phyloP scores from a whole-genome alignment of 2,888 invertebrate species.

The Cheilosia scutellata region DNA sequence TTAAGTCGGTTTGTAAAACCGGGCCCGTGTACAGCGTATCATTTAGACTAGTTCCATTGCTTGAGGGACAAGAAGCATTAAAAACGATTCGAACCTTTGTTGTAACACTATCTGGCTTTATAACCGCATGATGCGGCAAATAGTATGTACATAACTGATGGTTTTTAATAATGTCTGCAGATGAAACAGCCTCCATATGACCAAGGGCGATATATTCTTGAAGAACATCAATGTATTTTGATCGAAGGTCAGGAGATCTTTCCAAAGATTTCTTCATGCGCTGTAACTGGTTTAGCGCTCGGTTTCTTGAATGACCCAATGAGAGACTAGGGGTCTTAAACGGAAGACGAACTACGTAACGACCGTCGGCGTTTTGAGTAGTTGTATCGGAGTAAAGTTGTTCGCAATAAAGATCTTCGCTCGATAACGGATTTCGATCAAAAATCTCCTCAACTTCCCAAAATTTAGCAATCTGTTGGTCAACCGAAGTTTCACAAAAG shows the following conservation, averaged over 20 bases:
- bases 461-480: not conserved
- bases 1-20: conserved; percentile 76
- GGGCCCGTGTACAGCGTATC: conserved; percentile 75
- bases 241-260: not conserved
- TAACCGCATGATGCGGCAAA: conserved; percentile 15
- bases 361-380: conserved; percentile 1
- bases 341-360: conserved; percentile 16
- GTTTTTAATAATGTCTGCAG: not conserved
- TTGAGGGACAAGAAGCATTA: conserved; percentile 73
- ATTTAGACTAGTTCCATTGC: conserved; percentile 66
- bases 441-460: not conserved
- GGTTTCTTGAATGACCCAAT: conserved; percentile 13
- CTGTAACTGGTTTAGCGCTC: conserved; percentile 1
- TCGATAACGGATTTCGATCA: not conserved
- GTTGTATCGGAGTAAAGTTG: not conserved
- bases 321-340: not conserved
- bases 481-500: not conserved
- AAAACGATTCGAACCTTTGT: conserved; percentile 77
- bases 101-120: conserved; percentile 32
- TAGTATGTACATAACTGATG: conserved; percentile 8
- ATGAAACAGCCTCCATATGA: conserved; percentile 27
- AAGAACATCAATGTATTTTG: conserved; percentile 14
- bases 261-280: not conserved
- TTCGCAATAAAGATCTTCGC: not conserved
- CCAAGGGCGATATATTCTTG: conserved; percentile 28